Base-by-base conservation (phyloP, 2,113 vertebrate genomes). In the Xiphophorus maculatus region DNA sequence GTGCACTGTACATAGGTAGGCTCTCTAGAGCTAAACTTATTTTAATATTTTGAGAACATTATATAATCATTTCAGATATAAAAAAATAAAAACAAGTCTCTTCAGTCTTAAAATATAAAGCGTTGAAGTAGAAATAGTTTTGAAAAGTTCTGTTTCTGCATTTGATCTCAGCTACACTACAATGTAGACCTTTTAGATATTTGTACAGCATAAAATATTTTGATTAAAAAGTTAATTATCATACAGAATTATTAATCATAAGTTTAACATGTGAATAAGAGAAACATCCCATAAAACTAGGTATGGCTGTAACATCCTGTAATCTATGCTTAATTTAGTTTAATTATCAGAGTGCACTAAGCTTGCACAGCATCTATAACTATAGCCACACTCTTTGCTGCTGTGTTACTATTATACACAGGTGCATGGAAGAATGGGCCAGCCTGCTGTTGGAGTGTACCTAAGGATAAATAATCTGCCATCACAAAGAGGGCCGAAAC, bases 401-500 rank as follows among this genome's bases (percentile, higher is more conserved):
- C 77, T 68, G 68, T 68, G 68, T 64, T n/a, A 28, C 74, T 75
- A 22, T 71, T 71, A 79, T 69, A 76, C 64, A 63, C 35, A 85
- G 81, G 67, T 85, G 84, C 79, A 69, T 73, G 64, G 58, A 73
- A 71, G 83, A 85, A 82, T 69, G 73, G 71, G 1, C 66, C 22
- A 63, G 64, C 69, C 77, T 82, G 85, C 85, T 80, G 77, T 73
- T 85, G 88, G 71, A 84, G 71, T 80, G 79, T 69, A 83, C 80
- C 76, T 81, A 67, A 74, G 83, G 65, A 88, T 76, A 73, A 82
- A 77, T 84, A 79, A 89, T 66, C 78, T 75, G 73, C 30, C 85
- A 79, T 87, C 89, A 92, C 88, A 84, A 90, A 90, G 82, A 86
- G 80, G 89, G 83, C 77, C 60, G 48, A 75, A 75, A 82, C 78